Percentiles rank a stretch among this genome's conserved stretches.
Conservation (phyloP, 2,797 vertebrate genomes). For the Arnoldichthys spilopterus region DNA sequence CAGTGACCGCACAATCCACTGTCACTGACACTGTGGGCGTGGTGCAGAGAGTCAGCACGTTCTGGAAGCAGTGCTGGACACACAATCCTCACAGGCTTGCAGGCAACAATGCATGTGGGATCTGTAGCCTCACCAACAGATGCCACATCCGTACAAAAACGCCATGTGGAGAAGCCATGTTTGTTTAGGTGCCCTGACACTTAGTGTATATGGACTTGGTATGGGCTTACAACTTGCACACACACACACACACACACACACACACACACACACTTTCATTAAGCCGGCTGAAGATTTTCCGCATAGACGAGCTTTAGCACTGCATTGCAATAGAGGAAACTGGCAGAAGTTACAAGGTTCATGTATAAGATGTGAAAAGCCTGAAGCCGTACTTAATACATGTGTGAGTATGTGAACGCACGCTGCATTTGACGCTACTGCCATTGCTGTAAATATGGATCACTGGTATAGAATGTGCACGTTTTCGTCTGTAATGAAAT, state of each 20-base stretch:
- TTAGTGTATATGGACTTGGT: no score
- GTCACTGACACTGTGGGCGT: constrained; percentile 2
- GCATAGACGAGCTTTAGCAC: no score
- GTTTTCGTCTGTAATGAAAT: no score
- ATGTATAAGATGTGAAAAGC: background rate
- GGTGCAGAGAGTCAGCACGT: constrained; percentile 22
- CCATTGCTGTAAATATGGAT: no score
- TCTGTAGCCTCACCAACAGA: background rate
- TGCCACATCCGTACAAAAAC: background rate
- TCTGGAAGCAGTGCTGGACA: constrained; percentile 2
- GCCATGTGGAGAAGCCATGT: background rate
- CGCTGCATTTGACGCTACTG: background rate
- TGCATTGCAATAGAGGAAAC: background rate
- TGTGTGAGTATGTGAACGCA: background rate
- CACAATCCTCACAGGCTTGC: background rate
- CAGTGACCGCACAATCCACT: constrained; percentile 23
- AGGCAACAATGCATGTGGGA: background rate
- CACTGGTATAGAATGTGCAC: no score
- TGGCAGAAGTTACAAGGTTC: background rate
- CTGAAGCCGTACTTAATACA: background rate
- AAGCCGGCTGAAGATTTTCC: background rate
- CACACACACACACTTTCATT: background rate
- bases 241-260: background rate
- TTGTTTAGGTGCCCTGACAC: no score
- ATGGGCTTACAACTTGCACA: no score